Base-by-base conservation (phyloP, 2,113 vertebrate species). In the Psammodynastes pulverulentus region DNA sequence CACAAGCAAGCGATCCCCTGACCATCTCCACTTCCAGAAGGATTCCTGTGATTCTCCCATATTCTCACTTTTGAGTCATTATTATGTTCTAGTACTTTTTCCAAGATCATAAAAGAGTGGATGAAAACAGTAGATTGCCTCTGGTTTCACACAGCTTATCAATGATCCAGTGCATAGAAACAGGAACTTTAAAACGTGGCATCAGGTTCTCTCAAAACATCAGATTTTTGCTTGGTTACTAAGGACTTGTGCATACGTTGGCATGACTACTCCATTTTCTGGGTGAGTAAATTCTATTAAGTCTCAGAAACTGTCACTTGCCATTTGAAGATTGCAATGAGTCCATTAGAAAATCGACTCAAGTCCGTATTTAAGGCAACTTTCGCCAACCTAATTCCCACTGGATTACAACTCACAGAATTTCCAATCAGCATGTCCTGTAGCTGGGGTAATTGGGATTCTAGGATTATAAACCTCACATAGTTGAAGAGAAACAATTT, bases 261-360 rank as follows among this genome's bases (percentile, higher is more conserved):
- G 43, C 26, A 23, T 86, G 5, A 48, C 46, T 84, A 39, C 10
- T 86, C 23, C 26, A 26, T 91, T 91, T 86, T 58, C 39, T 34
- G 10, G 21, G 21, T 19, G 29, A 23, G 39, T 72, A 26, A 29
- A 52, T 91, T 92, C 21, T 56, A 34, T 72, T 67, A 87, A 87
- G 2, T 87, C 52, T 7, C 58, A 52, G 49, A 79, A 52, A 79
- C 86, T 5, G 19, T 46, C 0, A 87, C 94, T 92, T 87, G 56
- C 91, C 95, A 85, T 89, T 95, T 95, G 94, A 93, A 92, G 58
- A 94, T 93, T 21, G 45, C 92, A 90, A 43, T 92, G 79, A 91
- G 93, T 93, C 92, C 95, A 94, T 96, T 95, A 96, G 93, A 93
- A 95, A 96, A 95, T 92, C 90, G 92, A 94, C 89, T 94, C 95